Evolutionary conservation across 2,888 invertebrate genomes (phyloP).

Genomic region (Arge pagana): DNA sequence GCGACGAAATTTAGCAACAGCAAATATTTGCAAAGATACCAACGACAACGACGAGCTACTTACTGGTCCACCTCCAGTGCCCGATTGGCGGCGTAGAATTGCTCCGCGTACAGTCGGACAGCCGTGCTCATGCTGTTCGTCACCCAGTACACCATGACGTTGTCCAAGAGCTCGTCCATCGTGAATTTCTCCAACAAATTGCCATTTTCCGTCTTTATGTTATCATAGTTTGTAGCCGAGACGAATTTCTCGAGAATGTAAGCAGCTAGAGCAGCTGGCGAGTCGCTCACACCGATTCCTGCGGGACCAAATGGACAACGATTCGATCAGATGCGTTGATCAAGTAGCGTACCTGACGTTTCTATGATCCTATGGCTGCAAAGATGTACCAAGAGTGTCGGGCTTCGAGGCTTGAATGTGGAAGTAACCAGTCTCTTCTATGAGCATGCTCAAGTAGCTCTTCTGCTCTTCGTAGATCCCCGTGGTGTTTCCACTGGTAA

Average conservation of each 20-base stretch:
- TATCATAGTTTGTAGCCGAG: constrained; percentile 68
- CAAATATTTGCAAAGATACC: constrained; percentile 6
- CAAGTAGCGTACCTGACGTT: too few relatives aligned
- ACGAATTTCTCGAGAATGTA: constrained; percentile 91
- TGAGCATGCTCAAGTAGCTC: constrained; percentile 53
- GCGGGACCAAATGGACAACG: neutral
- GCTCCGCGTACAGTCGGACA: constrained; percentile 75
- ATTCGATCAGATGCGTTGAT: constrained; percentile 7
- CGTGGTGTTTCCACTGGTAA: constrained; percentile 38
- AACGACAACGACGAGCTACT: constrained; percentile 38
- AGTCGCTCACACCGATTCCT: constrained; percentile 74
- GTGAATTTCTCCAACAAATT: constrained; percentile 69
- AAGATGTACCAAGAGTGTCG: constrained; percentile 75
- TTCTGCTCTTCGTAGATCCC: constrained; percentile 58
- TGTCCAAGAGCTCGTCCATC: constrained; percentile 74
- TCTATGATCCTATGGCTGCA: too few relatives aligned
- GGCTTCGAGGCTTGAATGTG: constrained; percentile 88
- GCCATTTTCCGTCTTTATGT: constrained; percentile 65
- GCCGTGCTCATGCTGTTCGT: constrained; percentile 75
- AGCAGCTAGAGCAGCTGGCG: constrained; percentile 84
- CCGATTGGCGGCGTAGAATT: constrained; percentile 52
- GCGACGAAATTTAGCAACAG: too few relatives aligned
- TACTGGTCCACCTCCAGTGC: constrained; percentile 55
- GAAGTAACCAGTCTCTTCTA: constrained; percentile 65
- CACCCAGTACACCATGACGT: constrained; percentile 83